Evolutionary conservation across 2,113 vertebrate genomes (phyloP).

Genomic region (Caranx melampygus): DNA sequence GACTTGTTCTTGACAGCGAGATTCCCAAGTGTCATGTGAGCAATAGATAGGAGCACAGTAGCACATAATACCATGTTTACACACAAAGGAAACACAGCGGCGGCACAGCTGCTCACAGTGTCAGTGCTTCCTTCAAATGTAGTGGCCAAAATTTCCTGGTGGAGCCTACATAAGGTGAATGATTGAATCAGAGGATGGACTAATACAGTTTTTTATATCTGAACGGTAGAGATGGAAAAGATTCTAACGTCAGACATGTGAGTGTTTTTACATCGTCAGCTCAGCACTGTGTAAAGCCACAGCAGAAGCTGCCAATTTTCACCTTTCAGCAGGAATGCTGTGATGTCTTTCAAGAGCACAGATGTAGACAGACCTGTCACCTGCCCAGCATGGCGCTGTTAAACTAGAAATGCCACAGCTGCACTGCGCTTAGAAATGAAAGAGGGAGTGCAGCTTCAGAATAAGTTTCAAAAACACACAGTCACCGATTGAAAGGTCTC

Average conservation of each 20-base stretch:
- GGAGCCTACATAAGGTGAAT: not conserved
- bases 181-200: not conserved
- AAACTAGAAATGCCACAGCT: no score
- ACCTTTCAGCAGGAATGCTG: no score
- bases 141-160: not conserved
- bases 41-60: conserved; percentile 30
- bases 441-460: no score
- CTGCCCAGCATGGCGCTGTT: no score
- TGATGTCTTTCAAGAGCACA: no score
- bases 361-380: no score
- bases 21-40: conserved; percentile 60
- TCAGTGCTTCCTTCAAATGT: not conserved
- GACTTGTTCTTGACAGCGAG: conserved; percentile 60
- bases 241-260: not conserved
- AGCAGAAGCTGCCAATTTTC: no score
- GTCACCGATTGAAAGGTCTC: no score
- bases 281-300: no score
- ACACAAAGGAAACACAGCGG: conserved; percentile 16
- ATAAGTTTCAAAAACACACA: no score
- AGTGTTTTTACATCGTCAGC: no score
- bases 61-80: conserved; percentile 16
- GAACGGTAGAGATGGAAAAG: not conserved
- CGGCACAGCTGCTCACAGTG: not conserved
- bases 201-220: not conserved
- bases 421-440: no score